Base-by-base conservation (phyloP, 2,113 vertebrate genomes). In the Trichomycterus rosablanca region DNA sequence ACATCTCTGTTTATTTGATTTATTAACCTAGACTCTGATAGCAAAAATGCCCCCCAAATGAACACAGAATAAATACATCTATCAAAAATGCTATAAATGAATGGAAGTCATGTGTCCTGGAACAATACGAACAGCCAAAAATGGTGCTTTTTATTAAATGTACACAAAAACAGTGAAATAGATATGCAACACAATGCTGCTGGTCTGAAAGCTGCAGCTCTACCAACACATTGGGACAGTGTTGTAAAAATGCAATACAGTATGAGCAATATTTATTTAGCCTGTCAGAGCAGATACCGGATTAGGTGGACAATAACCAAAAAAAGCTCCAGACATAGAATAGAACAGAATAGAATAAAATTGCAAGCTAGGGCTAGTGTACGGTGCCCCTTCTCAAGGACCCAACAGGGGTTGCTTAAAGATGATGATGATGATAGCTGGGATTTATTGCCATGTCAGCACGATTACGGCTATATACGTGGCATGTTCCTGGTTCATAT, bases 181-280 rank as follows among this genome's bases (percentile, higher is more conserved):
- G 40, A 20, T n/a, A 58, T 30, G 7, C 40, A 28, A n/a, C 54
- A 44, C 24, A 4, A 4, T 12, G 16, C 26, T 48, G 40, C n/a
- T n/a, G n/a, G n/a, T 58, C 11, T 26, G 28, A 18, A 20, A n/a
- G n/a, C n/a, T n/a, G n/a, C n/a, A n/a, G n/a, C n/a, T n/a, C n/a
- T n/a, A n/a, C n/a, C n/a, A n/a, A n/a, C n/a, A 22, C 14, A 20
- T 45, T 19, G 40, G 42, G 35, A 15, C 35, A 15, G 37, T 15
- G 30, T 16, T 40, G 23, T 46, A 48, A 54, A 45, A 69, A 52
- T 46, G 59, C 68, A 70, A 59, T 46, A 58, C 22, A 53, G 54
- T 48, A 48, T 8, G 49, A 65, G 34, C 15, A 53, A 65, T 70
- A 70, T 65, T 70, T 70, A 42, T 55, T 54, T 43, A 20, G 20